Base-by-base conservation (phyloP, 2,113 vertebrate genomes). In the Chionomys nivalis region DNA sequence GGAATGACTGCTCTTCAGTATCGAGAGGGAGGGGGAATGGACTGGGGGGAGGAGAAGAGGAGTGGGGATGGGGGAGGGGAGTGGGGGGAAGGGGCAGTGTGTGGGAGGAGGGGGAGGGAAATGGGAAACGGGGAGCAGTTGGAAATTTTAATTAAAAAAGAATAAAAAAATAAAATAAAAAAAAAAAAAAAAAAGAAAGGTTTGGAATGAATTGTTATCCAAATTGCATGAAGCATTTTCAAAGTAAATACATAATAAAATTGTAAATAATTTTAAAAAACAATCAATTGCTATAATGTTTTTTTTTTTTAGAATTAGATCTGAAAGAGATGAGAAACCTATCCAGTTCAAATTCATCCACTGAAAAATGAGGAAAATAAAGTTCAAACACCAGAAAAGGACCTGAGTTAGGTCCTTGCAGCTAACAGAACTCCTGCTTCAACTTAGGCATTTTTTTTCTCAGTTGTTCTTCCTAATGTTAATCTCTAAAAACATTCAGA, bases 221-320 rank as follows among this genome's bases (percentile, higher is more conserved):
- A 96, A 96, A 81, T 90, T 36, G 77, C 75, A 39, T 0, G 5
- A 92, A 93, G 3, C 68, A 82, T 66, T 96, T 97, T 75, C 79
- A 83, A 17, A 89, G n/a, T 89, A 93, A 73, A 58, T n/a, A 52
- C 1, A 82, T n/a, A 94, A 77, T 47, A 87, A 68, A 81, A 95
- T 82, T 96, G 39, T 42, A 39, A 96, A 90, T 88, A 92, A 66
- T 91, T 93, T 12, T 26, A 39, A n/a, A 88, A 88, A 81, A 63
- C 33, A 78, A 76, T 76, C 28, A 55, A 16, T 89, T 86, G 42
- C 55, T 88, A 63, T 63, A 82, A 82, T 81, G 61, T 78, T 88
- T 96, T 33, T 36, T 7, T n/a, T 44, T 47, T 33, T 36, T 7
- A 70, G 47, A 92, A 75, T 7, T 61, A 93, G n/a, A 81, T 91